Conservation (phyloP, 1,140 invertebrate species). For the Micrasema minimum region DNA sequence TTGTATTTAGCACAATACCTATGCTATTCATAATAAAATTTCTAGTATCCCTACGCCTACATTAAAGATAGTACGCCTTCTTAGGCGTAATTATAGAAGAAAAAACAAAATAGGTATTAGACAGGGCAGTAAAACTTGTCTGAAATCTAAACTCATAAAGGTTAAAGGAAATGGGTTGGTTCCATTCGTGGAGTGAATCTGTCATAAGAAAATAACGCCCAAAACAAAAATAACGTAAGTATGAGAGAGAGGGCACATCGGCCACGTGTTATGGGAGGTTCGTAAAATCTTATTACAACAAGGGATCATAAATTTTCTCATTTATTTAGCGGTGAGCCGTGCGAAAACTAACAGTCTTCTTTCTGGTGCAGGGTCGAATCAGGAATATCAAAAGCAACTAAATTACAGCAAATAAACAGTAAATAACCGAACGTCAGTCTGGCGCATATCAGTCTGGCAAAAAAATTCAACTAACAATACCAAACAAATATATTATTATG, state of each 20-base stretch:
- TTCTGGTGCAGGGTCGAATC: not conserved
- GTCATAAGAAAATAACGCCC: slow-evolving; percentile 33
- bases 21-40: too few relatives aligned
- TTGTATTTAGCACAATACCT: too few relatives aligned
- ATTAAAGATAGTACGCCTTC: too few relatives aligned
- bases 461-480: not conserved
- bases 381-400: not conserved
- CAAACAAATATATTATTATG: not conserved
- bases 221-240: slow-evolving; percentile 12
- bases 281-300: slow-evolving; percentile 34
- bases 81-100: too few relatives aligned
- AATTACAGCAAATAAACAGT: not conserved
- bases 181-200: slow-evolving; percentile 26
- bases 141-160: too few relatives aligned
- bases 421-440: not conserved
- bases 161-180: too few relatives aligned
- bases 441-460: not conserved
- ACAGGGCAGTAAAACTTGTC: too few relatives aligned
- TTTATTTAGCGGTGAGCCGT: slow-evolving; percentile 33
- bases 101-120: too few relatives aligned
- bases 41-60: too few relatives aligned
- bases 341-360: slow-evolving; percentile 23
- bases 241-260: slow-evolving; percentile 3
- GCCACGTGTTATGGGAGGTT: slow-evolving; percentile 25
- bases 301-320: slow-evolving; percentile 32